Base-by-base conservation (phyloP, 2,797 vertebrate species). In the Pagetopsis macropterus region DNA sequence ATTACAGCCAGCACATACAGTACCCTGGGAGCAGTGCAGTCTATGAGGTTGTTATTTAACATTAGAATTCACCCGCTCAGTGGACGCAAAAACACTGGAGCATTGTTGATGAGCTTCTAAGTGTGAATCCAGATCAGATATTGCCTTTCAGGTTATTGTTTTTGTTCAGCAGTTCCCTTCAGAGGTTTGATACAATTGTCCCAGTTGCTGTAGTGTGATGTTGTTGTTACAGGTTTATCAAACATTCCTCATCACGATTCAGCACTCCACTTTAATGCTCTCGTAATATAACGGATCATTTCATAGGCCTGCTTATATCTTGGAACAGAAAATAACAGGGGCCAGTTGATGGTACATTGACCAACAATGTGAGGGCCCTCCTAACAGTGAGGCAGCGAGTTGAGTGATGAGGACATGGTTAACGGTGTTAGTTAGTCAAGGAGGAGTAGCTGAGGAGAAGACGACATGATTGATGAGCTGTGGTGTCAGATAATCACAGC, bases 401-500 rank as follows among this genome's bases (percentile, higher is more conserved):
- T 91, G 86, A 91, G 72, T 89, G 89, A 91, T 89, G 90, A 88
- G 83, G 90, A 92, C 88, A 69, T 89, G 92, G 92, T 93, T 94
- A 93, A 92, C 88, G 64, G 84, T 79, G 87, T 92, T 93, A 89
- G 91, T 91, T 88, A 92, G 93, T 79, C 69, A 68, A 87, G 85
- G 86, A 90, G 89, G 87, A 91, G 88, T 86, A 84, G 87, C 88
- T 82, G 90, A 90, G 84, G 89, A 93, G 91, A 88, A 92, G 88
- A 92, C 75, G 84, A 92, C 92, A 90, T 94, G 95, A 95, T 95
- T 95, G 94, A 95, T 95, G 94, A 95, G 92, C 87, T 54, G 70
- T 78, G 89, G 91, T 94, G 93, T 93, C 91, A 92, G 91, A 93
- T 94, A 94, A 95, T 95, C 93, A 94, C 89, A 81, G 91, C 92